Evolutionary conservation across 2,797 vertebrate genomes (phyloP).

Genomic region (Aphelocoma californica): DNA sequence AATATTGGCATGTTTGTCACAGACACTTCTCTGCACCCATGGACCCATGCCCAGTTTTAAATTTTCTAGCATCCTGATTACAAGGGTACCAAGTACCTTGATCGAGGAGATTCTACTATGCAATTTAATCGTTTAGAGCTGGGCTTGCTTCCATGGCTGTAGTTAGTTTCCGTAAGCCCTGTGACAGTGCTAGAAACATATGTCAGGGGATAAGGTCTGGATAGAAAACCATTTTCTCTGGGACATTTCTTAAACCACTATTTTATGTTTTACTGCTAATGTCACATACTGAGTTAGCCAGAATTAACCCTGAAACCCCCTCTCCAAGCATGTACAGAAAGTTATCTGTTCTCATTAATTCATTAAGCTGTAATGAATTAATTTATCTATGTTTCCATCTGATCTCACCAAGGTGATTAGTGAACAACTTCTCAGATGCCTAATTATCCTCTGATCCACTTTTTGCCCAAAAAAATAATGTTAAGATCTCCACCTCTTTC

Average conservation of each 20-base stretch:
- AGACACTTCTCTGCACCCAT: neutral
- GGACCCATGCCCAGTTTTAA: constrained; percentile 50
- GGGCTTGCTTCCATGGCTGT: constrained; percentile 28
- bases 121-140: constrained; percentile 30
- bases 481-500: neutral
- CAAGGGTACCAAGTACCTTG: constrained; percentile 2
- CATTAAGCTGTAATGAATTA: neutral
- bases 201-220: neutral
- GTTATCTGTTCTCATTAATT: neutral
- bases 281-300: neutral
- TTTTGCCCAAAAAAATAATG: neutral
- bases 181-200: neutral
- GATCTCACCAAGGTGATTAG: neutral
- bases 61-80: constrained; percentile 10
- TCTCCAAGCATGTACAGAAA: neutral
- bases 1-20: neutral
- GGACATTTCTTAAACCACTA: neutral
- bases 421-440: neutral
- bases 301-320: neutral
- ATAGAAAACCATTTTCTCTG: neutral
- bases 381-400: neutral
- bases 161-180: neutral
- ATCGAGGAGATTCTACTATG: constrained; percentile 31
- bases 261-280: neutral
- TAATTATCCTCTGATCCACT: neutral